Percentiles rank a stretch among this genome's conserved stretches.
phyloP scores from a whole-genome alignment of 30 jellyfish, hydroid and myxozoan genomes.

The Hydractinia echinata region DNA sequence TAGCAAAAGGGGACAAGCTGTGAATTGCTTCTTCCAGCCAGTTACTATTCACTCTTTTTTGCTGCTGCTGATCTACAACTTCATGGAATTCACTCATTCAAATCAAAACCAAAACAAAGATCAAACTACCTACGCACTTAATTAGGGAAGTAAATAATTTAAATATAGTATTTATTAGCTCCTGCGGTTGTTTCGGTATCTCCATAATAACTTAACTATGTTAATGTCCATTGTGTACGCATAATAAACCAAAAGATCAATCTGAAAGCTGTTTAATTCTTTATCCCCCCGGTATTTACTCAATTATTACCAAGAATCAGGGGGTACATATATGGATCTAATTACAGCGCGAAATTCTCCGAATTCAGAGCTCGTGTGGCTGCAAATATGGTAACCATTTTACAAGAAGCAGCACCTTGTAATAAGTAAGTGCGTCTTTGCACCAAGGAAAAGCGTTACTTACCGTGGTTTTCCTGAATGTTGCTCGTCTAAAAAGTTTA shows the following conservation, averaged over 20 bases:
- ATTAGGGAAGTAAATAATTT: slow-evolving; percentile 15
- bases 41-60: slow-evolving; percentile 13
- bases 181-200: background rate
- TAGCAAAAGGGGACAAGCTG: slow-evolving; percentile 3
- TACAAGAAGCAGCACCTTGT: no score
- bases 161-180: background rate
- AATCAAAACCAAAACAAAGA: slow-evolving; percentile 32
- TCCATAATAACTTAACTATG: background rate
- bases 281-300: background rate
- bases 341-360: no score
- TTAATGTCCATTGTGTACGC: background rate
- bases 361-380: no score
- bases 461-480: no score
- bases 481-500: no score
- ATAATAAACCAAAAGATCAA: slow-evolving; percentile 24
- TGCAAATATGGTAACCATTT: no score
- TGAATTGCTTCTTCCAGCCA: background rate
- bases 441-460: no score
- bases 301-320: no score
- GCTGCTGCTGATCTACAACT: slow-evolving; percentile 22
- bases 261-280: background rate
- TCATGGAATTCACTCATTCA: slow-evolving; percentile 24
- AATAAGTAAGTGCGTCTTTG: no score
- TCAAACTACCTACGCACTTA: background rate
- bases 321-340: no score